phyloP scores from a whole-genome alignment of 2,888 invertebrate genomes.

The Zootermopsis nevadensis region DNA sequence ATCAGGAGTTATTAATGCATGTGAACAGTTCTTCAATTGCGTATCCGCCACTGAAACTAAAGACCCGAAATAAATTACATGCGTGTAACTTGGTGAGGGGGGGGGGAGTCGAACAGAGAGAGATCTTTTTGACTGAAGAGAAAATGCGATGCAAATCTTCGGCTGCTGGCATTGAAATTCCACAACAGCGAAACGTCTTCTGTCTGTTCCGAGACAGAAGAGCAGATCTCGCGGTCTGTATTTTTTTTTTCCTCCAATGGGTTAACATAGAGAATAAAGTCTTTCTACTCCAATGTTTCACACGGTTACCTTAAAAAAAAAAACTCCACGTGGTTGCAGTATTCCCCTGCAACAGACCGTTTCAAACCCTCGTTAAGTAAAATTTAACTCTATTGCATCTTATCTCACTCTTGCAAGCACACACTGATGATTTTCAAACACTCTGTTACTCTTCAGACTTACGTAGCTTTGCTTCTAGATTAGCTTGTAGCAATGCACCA shows the following conservation, averaged over 20 bases:
- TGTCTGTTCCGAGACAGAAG: not conserved
- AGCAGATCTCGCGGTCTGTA: not conserved
- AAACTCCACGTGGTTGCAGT: not conserved
- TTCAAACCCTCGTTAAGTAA: not conserved
- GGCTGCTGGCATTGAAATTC: slow-evolving; percentile 5
- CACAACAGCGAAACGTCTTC: not conserved
- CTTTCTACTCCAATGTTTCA: not conserved
- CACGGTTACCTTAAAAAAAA: not conserved
- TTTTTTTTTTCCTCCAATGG: not conserved
- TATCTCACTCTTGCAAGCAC: not conserved
- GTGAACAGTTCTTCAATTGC: too few species aligned
- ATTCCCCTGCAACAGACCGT: not conserved
- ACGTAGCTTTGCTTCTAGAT: not conserved
- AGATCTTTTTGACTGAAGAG: slow-evolving; percentile 13
- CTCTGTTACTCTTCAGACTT: not conserved
- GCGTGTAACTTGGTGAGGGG: not conserved
- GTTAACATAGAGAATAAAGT: not conserved
- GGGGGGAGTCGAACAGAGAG: not conserved
- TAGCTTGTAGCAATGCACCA: not conserved
- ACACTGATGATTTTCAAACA: not conserved
- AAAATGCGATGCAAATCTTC: not conserved
- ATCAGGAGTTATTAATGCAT: too few species aligned
- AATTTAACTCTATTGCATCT: not conserved
- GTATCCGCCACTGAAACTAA: not conserved
- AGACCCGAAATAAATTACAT: not conserved